Evolutionary conservation across 1,140 invertebrate genomes (phyloP), one percentile per base, ranked within the genome.

Genomic region (Drosophila kurseongensis): DNA sequence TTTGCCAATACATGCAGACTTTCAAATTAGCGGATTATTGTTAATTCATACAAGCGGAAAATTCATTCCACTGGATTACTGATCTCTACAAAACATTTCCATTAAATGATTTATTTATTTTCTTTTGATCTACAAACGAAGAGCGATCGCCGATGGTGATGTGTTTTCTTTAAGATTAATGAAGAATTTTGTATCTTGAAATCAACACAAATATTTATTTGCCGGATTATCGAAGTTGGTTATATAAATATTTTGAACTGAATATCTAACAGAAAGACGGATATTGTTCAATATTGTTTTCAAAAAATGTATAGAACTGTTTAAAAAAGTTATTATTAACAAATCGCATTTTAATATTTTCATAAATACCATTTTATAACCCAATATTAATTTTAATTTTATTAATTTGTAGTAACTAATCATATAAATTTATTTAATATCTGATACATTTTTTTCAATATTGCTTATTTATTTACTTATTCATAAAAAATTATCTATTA

Each of bases 121-220:
- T 27, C 36, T 57, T 71, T 71, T 71, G 67, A 71, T 71, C 67
- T 71, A 57, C 65, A 71, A 71, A 71, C 35, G 66, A 36, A 40
- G 35, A 57, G 12, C 38, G 41, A 69, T 48, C 35, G 59, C 6
- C 8, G 29, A 32, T 32, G 29, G 14, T 54, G 61, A 38, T 55
- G 40, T 55, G 47, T 38, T 32, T 23, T 35, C 8, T 41, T 41
- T 35, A 29, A 69, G 67, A 71, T 71, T 69, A 50, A 71, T 71
- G 44, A 36, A 48, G 27, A 35, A 27, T 69, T 48, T 57, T 45
- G 50, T 56, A 56, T 40, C 42, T 40, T 12, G 36, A 44, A 29
- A 56, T 23, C 13, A 67, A 27, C 29, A 35, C 1, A 23, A 62
- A 60, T 60, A 62, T 62, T 62, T 62, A 32, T 23, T 62, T 62